Percentiles rank a stretch among this genome's conserved stretches.
These are phyloP conservation scores for Dusona sp. DNA, from an alignment of 2,888 invertebrate genomes.

Conservation along the genomic window DNA sequence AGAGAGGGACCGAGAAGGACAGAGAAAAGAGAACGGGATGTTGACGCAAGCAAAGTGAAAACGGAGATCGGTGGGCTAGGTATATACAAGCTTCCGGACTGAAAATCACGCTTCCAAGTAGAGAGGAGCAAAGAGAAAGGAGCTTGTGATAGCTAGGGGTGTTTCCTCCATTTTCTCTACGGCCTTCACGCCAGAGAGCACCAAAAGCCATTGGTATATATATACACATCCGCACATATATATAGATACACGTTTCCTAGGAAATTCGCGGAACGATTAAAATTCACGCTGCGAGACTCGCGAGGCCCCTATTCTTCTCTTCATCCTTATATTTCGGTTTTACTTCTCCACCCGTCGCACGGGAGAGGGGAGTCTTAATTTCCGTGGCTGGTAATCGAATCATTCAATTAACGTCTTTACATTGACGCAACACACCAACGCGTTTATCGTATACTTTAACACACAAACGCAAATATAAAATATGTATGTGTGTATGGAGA, in stretches of 20 bases:
- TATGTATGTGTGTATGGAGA: conserved; percentile 6
- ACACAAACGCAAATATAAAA: not conserved
- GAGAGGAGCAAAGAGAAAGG: conserved; percentile 39
- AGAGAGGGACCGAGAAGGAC: not conserved
- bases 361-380: conserved; percentile 77
- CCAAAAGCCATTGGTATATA: conserved; percentile 28
- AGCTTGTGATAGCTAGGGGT: conserved; percentile 42
- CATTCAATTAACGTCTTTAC: conserved; percentile 81
- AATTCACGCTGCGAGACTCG: conserved; percentile 63
- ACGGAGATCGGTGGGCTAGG: conserved; percentile 61
- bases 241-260: conserved; percentile 16
- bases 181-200: conserved; percentile 18
- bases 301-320: conserved; percentile 34
- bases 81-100: conserved; percentile 59
- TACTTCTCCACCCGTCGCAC: conserved; percentile 64
- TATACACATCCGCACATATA: not conserved
- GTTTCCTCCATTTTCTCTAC: conserved; percentile 43
- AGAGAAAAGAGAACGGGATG: conserved; percentile 38
- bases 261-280: conserved; percentile 61
- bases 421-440: conserved; percentile 36
- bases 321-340: conserved; percentile 78
- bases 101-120: conserved; percentile 58
- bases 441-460: conserved; percentile 29
- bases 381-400: conserved; percentile 81
- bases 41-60: conserved; percentile 69